A percentile compares a stretch with the other conserved stretches of the same genome.
Evolutionary conservation across 2,888 invertebrate species (phyloP).

Genomic region (Lamellibrachia satsuma): DNA sequence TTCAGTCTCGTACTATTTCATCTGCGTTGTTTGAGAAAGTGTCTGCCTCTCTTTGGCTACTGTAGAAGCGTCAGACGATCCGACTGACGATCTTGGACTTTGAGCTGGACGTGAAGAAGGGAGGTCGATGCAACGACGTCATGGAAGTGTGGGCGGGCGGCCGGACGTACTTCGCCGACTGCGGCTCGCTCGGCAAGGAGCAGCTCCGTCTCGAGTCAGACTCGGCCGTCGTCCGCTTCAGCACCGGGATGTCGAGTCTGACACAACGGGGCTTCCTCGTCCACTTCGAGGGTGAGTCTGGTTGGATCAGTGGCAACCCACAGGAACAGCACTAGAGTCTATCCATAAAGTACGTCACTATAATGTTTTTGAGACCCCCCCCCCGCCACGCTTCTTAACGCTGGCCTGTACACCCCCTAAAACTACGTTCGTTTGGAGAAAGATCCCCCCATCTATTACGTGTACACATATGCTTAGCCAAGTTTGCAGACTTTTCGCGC

Average conservation of each 20-base stretch:
- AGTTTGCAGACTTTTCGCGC: too few species aligned
- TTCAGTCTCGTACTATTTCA: too few species aligned
- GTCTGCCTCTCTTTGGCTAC: background rate
- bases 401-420: too few species aligned
- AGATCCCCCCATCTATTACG: too few species aligned
- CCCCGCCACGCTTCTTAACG: too few species aligned
- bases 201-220: slow-evolving; percentile 25
- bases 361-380: too few species aligned
- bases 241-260: slow-evolving; percentile 37
- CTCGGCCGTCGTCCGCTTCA: slow-evolving; percentile 36
- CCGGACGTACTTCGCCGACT: slow-evolving; percentile 39
- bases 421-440: too few species aligned
- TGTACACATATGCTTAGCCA: too few species aligned
- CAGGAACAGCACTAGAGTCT: background rate
- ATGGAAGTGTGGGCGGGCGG: slow-evolving; percentile 34
- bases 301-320: background rate
- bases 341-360: too few species aligned
- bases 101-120: slow-evolving; percentile 42
- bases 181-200: slow-evolving; percentile 42
- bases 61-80: slow-evolving; percentile 31
- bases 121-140: slow-evolving; percentile 39
- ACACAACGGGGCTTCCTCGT: slow-evolving; percentile 41
- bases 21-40: too few species aligned
- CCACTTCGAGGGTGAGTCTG: slow-evolving; percentile 37
- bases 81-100: slow-evolving; percentile 40